These are phyloP conservation scores for Campylomormyrus tamandua DNA, from an alignment of 2,113 vertebrate genomes.

Conservation along the genomic window DNA sequence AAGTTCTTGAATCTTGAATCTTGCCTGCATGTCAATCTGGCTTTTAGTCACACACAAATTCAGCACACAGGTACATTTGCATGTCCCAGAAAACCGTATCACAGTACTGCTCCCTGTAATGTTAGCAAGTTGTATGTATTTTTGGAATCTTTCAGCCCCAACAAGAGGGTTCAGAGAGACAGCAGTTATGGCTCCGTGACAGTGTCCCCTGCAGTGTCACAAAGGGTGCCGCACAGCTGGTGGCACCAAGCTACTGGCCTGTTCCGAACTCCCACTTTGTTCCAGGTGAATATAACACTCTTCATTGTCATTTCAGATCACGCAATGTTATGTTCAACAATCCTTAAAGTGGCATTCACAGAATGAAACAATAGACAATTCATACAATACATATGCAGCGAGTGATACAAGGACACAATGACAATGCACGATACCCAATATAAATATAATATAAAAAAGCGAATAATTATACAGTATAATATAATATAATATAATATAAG, in stretches of 20 bases:
- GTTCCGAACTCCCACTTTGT: constrained; percentile 33
- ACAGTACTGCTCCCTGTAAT: background rate
- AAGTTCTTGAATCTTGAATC: background rate
- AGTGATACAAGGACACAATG: background rate
- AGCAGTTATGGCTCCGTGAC: constrained; percentile 11
- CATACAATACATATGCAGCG: background rate
- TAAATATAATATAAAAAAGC: background rate
- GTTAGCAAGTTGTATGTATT: background rate
- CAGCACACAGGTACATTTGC: background rate
- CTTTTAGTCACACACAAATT: background rate
- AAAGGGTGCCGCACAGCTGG: constrained; percentile 18
- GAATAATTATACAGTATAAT: no score
- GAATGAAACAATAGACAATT: background rate
- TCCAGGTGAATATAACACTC: constrained; percentile 26
- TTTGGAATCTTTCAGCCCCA: background rate
- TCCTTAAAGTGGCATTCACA: background rate
- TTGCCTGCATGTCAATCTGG: background rate
- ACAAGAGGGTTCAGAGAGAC: background rate
- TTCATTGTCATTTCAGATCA: background rate
- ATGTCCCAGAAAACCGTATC: background rate
- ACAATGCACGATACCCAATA: background rate
- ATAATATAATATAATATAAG: no score
- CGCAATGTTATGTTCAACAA: background rate
- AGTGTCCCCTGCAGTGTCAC: constrained; percentile 15
- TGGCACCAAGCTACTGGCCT: constrained; percentile 33